phyloP scores from a whole-genome alignment of 2,797 vertebrate genomes.

The Semotilus atromaculatus region DNA sequence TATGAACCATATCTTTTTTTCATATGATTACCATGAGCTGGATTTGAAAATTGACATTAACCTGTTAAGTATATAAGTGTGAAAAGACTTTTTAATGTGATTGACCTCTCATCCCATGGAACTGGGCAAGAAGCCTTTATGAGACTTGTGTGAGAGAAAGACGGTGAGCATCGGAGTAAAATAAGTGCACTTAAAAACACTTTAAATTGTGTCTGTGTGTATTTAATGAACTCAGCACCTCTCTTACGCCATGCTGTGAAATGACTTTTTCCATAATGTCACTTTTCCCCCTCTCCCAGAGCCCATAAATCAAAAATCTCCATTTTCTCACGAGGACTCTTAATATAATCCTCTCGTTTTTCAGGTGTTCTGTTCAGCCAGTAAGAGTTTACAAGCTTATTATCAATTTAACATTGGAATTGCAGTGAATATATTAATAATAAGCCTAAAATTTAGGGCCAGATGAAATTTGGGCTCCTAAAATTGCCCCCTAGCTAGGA shows the following conservation, averaged over 20 bases:
- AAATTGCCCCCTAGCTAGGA: conserved; percentile 29
- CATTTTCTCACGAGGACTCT: conserved; percentile 42
- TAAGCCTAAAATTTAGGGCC: conserved; percentile 10
- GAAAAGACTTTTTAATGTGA: conserved; percentile 16
- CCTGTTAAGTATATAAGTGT: not conserved
- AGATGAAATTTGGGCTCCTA: conserved; percentile 18
- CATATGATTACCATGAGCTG: not conserved
- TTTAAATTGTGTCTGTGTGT: conserved; percentile 38
- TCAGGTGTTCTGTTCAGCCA: conserved; percentile 32
- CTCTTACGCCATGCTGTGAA: conserved; percentile 33
- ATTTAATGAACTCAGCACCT: conserved; percentile 55
- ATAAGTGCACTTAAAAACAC: not conserved
- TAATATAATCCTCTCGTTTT: conserved; percentile 32
- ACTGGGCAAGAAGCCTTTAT: not conserved
- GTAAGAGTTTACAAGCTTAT: conserved; percentile 45
- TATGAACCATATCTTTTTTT: not conserved
- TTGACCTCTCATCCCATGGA: conserved; percentile 7
- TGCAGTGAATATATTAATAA: conserved; percentile 39
- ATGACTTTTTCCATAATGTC: conserved; percentile 57
- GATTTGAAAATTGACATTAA: not conserved
- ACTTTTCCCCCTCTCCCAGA: conserved; percentile 37
- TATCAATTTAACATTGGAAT: conserved; percentile 28
- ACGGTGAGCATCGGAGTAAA: not conserved
- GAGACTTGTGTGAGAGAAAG: conserved; percentile 15
- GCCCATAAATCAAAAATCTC: conserved; percentile 52